Evolutionary conservation across 2,113 vertebrate genomes (phyloP), one percentile per base, ranked within the genome.

Genomic region (Periophthalmus modestus): DNA sequence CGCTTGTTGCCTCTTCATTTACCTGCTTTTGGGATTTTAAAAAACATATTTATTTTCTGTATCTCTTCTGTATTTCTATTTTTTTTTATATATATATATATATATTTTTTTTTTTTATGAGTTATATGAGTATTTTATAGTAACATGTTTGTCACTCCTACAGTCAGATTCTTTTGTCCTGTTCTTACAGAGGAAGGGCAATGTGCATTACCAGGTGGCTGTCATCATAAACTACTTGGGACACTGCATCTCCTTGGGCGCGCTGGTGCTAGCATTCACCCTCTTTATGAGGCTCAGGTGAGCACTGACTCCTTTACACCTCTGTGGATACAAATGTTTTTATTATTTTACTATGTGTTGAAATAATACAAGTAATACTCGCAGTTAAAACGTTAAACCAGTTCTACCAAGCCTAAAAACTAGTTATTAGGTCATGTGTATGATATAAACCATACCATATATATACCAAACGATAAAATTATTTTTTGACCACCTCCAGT

Each of bases 201-300:
- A 87, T 50, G 77, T 80, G 36, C 85, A 87, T 48, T 84, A 84
- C 19, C 85, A 84, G 23, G 80, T 82, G 2, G 82, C 82, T 12
- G 69, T 84, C 19, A 82, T 87, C 75, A 87, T 87, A 62, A 84
- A 82, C 80, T 84, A 82, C 48, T 54, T 87, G 14, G 85, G 85
- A 58, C 85, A 87, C 65, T 81, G 80, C 19, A 76, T 83, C 73
- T 87, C 83, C 72, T 71, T 85, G 70, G 77, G 75, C 54, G 82
- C 79, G 12, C 71, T 88, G 71, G 59, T 85, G 46, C 72, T 85
- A 0, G 83, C 86, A 47, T 83, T 84, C 77, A 72, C 48, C 0
- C 74, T 85, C 36, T 87, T 87, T 75, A 82, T 84, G 82, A 84
- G 82, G 75, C 82, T 87, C 36, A 84, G 82, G 85, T 84, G 75